Conservation (phyloP, 2,797 vertebrate genomes). For the Scyliorhinus canicula region DNA sequence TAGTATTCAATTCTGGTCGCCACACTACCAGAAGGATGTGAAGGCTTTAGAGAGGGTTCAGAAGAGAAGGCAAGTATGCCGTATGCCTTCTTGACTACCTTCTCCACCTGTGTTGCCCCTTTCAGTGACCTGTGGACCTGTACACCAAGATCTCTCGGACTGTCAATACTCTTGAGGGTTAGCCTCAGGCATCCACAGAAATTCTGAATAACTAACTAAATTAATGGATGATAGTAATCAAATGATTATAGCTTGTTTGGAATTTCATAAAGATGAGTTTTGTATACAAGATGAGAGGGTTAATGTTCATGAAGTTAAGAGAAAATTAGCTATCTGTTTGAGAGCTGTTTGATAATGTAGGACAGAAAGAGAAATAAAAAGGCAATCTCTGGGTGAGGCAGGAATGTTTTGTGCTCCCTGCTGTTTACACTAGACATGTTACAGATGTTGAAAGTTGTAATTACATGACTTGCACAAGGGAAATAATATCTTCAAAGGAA, state of each 20-base stretch:
- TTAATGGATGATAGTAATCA: neutral
- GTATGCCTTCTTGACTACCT: no score
- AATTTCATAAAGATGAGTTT: neutral
- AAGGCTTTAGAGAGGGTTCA: no score
- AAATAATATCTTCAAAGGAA: neutral
- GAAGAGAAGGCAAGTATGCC: no score
- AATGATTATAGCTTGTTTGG: neutral
- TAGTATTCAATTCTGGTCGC: no score
- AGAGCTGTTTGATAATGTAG: neutral
- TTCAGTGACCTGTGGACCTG: no score
- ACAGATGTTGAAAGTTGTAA: neutral
- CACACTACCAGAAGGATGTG: no score
- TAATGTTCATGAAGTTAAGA: neutral
- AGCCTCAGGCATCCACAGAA: neutral
- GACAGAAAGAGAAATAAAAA: neutral
- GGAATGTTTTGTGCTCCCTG: no score
- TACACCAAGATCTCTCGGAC: no score
- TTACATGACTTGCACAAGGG: neutral
- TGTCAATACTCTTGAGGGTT: no score
- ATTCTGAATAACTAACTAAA: neutral
- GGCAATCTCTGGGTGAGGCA: neutral
- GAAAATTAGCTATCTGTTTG: neutral
- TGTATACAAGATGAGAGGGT: neutral
- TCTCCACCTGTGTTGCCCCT: no score
- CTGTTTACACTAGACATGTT: neutral